Evolutionary conservation across 2,797 vertebrate genomes (phyloP).

Genomic region (Dendrocincla tyrannina): DNA sequence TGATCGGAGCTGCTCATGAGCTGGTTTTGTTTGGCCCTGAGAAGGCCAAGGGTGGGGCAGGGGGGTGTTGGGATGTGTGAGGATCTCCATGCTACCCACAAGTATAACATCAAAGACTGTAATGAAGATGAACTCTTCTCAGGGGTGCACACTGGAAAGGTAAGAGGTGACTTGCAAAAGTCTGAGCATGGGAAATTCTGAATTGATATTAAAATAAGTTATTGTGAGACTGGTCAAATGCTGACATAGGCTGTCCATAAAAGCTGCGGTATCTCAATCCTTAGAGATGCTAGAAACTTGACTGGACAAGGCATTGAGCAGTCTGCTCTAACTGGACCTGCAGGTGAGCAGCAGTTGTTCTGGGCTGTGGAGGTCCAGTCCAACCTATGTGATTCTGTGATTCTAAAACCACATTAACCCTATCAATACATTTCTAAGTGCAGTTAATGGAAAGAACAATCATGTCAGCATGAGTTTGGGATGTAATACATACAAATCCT

Average conservation of each 20-base stretch:
- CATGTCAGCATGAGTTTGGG: not conserved
- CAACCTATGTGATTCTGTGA: not conserved
- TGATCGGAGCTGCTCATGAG: not conserved
- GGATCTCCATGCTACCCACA: not conserved
- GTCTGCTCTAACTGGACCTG: not conserved
- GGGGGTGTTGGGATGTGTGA: fast-evolving
- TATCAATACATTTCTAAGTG: not conserved
- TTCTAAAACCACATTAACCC: not conserved
- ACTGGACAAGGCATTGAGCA: not conserved
- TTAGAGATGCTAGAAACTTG: not conserved
- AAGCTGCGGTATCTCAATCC: not conserved
- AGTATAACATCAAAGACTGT: not conserved
- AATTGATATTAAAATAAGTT: not conserved
- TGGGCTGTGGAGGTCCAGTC: not conserved
- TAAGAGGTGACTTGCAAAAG: not conserved
- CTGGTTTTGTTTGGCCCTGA: not conserved
- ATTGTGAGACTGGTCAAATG: not conserved
- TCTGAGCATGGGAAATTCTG: not conserved
- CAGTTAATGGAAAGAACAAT: not conserved
- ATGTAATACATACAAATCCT: not conserved
- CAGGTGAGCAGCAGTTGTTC: not conserved
- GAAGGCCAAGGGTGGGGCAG: not conserved
- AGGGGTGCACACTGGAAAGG: not conserved
- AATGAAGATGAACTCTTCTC: not conserved
- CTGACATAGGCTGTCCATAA: not conserved